Conservation (phyloP, 2,888 invertebrate genomes). For the Bugulina stolonifera region DNA sequence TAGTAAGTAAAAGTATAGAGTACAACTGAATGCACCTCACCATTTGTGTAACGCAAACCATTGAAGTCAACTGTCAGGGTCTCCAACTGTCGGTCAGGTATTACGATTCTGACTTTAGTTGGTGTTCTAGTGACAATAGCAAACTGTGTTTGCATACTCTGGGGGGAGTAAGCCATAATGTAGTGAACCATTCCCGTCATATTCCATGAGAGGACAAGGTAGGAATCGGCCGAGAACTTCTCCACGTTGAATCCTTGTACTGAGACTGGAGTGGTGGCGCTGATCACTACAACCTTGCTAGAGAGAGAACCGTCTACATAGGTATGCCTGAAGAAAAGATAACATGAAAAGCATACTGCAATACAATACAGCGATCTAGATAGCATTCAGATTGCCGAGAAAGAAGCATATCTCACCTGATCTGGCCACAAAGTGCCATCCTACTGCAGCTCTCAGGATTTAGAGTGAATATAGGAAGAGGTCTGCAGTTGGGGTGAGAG, state of each 20-base stretch:
- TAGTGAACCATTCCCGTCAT: background rate
- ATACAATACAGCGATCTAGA: no score
- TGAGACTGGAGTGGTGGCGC: background rate
- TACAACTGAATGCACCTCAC: no score
- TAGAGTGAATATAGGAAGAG: background rate
- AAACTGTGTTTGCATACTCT: slow-evolving; percentile 24
- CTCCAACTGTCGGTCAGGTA: background rate
- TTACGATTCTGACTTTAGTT: slow-evolving; percentile 1
- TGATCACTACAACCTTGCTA: slow-evolving; percentile 11
- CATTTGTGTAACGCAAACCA: slow-evolving; percentile 6
- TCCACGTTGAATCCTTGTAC: slow-evolving; percentile 23
- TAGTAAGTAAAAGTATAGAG: no score
- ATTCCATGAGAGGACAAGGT: background rate
- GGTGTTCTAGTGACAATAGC: background rate
- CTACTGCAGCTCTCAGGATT: background rate
- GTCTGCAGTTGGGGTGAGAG: background rate
- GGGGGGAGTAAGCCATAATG: slow-evolving; percentile 10
- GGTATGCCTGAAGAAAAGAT: slow-evolving; percentile 12
- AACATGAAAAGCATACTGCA: no score
- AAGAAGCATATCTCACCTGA: no score
- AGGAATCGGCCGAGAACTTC: slow-evolving; percentile 26
- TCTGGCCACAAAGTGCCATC: background rate
- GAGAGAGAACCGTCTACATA: slow-evolving; percentile 9
- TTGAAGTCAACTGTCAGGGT: slow-evolving; percentile 1
- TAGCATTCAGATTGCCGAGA: no score